Conservation (phyloP, 2,888 invertebrate species). For the Galerucella nymphaeae region DNA sequence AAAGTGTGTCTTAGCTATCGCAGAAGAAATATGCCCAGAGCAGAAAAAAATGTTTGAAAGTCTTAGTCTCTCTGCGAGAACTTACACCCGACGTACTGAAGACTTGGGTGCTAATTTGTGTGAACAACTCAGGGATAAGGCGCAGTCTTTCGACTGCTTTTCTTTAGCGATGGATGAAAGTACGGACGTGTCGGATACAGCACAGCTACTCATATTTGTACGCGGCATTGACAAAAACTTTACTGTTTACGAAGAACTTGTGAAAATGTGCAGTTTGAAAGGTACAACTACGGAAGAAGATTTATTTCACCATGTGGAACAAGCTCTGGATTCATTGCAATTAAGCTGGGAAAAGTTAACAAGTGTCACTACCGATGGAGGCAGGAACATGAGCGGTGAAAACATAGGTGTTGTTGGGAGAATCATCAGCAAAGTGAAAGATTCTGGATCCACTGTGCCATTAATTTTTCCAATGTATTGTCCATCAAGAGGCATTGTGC, state of each 20-base stretch:
- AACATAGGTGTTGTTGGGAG: neutral
- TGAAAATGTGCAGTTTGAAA: no score
- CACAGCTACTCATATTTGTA: no score
- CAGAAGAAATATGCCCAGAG: neutral
- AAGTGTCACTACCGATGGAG: constrained; percentile 2
- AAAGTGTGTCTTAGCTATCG: no score
- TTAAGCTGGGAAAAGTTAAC: constrained; percentile 7
- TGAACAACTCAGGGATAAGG: no score
- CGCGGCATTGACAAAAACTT: no score
- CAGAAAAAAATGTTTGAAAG: constrained; percentile 7
- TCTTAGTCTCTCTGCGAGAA: constrained; percentile 10
- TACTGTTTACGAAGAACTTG: no score
- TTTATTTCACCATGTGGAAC: constrained; percentile 5
- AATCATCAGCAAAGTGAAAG: no score
- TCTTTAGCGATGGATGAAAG: no score
- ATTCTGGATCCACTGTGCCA: neutral
- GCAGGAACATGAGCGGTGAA: constrained; percentile 13
- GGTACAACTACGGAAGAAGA: no score
- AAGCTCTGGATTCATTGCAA: constrained; percentile 2
- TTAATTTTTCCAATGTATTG: neutral
- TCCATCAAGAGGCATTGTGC: neutral
- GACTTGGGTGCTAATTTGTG: constrained; percentile 3
- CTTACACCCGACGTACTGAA: constrained; percentile 12
- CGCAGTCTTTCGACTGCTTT: no score
- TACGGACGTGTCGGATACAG: no score